Percentiles rank a stretch among this genome's conserved stretches.
Evolutionary conservation across 2,888 invertebrate genomes (phyloP).

Genomic region (Tholera decimalis): DNA sequence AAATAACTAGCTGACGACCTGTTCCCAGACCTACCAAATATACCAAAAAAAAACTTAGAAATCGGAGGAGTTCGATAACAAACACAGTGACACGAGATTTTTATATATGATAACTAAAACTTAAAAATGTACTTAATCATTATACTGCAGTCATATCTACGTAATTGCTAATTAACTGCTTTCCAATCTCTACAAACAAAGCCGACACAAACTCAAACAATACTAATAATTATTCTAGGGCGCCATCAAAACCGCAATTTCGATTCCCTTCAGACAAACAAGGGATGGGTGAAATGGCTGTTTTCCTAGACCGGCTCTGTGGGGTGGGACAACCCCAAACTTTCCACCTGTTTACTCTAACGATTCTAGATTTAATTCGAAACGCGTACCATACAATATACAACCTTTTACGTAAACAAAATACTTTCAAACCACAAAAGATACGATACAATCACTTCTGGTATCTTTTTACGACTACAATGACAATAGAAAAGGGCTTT

Average conservation of each 20-base stretch:
- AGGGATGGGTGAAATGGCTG: slow-evolving; percentile 31
- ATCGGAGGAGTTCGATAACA: too few relatives aligned
- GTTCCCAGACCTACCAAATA: too few relatives aligned
- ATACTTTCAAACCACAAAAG: slow-evolving; percentile 29
- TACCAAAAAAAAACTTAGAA: too few relatives aligned
- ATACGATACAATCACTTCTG: slow-evolving; percentile 25
- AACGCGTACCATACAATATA: slow-evolving; percentile 9
- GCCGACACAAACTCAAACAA: neutral
- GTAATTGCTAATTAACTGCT: slow-evolving; percentile 11
- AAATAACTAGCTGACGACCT: too few relatives aligned
- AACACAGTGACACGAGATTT: too few relatives aligned
- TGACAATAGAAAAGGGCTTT: slow-evolving; percentile 11
- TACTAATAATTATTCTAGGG: slow-evolving; percentile 21
- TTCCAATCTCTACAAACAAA: neutral
- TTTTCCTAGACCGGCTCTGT: slow-evolving; percentile 41
- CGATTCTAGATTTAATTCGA: slow-evolving; percentile 53
- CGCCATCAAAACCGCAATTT: slow-evolving; percentile 46
- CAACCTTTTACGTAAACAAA: slow-evolving; percentile 24
- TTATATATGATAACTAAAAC: too few relatives aligned
- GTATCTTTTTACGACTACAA: slow-evolving; percentile 14
- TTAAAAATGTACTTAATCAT: neutral
- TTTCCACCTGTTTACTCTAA: slow-evolving; percentile 60
- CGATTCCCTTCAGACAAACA: slow-evolving; percentile 44
- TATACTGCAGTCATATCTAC: slow-evolving; percentile 2
- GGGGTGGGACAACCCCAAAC: slow-evolving; percentile 14